These are phyloP conservation scores for Pachyseris speciosa DNA, from an alignment of 64 coral and sea anemone genomes.

Conservation along the genomic window DNA sequence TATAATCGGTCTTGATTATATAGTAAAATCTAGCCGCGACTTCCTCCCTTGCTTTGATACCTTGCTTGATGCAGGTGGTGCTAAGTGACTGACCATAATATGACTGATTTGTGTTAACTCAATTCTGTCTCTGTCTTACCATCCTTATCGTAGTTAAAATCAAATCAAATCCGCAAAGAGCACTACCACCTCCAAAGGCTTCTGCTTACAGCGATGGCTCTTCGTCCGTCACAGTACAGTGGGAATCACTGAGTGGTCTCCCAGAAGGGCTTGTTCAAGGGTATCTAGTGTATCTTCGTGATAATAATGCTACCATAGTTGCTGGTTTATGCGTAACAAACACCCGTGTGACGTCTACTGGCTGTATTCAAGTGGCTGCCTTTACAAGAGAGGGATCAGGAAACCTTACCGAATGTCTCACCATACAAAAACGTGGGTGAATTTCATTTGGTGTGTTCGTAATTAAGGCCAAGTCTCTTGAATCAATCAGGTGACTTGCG, in stretches of 20 bases:
- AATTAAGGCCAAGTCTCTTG: too few relatives aligned
- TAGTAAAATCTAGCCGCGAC: too few relatives aligned
- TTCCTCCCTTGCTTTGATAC: too few relatives aligned
- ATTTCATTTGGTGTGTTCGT: background rate
- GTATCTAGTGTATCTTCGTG: background rate
- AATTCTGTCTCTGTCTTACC: too few relatives aligned
- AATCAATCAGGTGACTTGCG: too few relatives aligned
- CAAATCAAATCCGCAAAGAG: too few relatives aligned
- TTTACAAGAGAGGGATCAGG: background rate
- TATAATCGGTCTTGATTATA: too few relatives aligned
- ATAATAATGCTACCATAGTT: background rate
- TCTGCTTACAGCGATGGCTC: background rate
- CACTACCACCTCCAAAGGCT: background rate
- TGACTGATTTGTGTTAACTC: too few relatives aligned
- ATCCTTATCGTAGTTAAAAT: too few relatives aligned
- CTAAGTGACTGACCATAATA: too few relatives aligned
- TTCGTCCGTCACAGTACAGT: background rate
- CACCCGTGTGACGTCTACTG: background rate
- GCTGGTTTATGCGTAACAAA: background rate
- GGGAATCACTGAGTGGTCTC: background rate
- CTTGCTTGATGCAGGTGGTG: too few relatives aligned
- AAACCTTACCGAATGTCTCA: slow-evolving; percentile 2
- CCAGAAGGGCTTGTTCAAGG: background rate
- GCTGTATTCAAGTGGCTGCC: slow-evolving; percentile 5
- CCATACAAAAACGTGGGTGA: background rate